Conservation (phyloP, 1,140 invertebrate species). For the Megalopta genalis region DNA sequence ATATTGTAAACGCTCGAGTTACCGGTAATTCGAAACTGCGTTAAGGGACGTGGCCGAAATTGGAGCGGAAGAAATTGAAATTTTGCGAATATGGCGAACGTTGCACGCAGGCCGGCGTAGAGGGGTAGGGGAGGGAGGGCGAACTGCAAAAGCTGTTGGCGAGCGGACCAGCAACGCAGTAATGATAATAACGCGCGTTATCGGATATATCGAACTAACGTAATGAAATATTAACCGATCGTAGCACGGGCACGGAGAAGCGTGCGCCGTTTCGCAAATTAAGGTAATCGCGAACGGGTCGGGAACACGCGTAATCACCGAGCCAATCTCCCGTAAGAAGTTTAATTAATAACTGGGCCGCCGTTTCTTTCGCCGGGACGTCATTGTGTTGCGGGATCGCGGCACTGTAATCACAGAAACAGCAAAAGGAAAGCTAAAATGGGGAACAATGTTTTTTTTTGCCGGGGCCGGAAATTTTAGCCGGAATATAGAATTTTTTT, state of each 20-base stretch:
- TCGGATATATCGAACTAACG: constrained; percentile 2
- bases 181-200: background rate
- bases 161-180: too few species aligned
- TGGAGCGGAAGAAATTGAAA: background rate
- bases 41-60: background rate
- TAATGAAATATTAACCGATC: constrained; percentile 9
- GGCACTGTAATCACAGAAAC: too few species aligned
- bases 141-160: background rate
- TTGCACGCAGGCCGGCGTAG: too few species aligned
- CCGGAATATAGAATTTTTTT: too few species aligned
- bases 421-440: too few species aligned
- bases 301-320: background rate
- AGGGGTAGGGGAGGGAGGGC: too few species aligned
- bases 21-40: background rate
- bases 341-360: background rate
- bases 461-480: too few species aligned
- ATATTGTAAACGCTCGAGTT: background rate
- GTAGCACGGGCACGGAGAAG: background rate
- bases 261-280: constrained; percentile 7
- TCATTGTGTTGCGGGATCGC: background rate
- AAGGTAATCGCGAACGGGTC: background rate
- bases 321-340: background rate
- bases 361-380: background rate
- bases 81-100: background rate
- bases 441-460: too few species aligned